These are phyloP conservation scores for Blastobasis lacticolella DNA, from an alignment of 2,888 invertebrate genomes.

Conservation along the genomic window DNA sequence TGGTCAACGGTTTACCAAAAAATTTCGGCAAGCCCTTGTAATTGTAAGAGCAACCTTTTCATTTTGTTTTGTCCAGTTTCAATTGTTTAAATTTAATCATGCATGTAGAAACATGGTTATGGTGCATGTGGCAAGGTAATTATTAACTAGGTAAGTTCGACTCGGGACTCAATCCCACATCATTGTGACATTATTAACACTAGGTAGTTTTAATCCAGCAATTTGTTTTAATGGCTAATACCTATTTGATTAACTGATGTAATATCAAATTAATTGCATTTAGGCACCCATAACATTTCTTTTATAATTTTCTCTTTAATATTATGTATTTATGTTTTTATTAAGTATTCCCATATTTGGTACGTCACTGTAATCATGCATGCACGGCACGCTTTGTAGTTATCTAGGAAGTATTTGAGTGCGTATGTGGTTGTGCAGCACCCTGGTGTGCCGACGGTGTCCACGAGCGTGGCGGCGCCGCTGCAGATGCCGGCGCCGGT, in stretches of 20 bases:
- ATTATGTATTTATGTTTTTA: too few species aligned
- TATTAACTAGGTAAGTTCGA: slow-evolving; percentile 49
- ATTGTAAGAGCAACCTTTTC: background rate
- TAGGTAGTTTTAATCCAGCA: background rate
- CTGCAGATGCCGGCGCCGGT: slow-evolving; percentile 37
- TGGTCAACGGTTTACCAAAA: slow-evolving; percentile 21
- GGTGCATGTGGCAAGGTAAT: slow-evolving; percentile 53
- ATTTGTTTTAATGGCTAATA: too few species aligned
- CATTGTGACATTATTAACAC: slow-evolving; percentile 26
- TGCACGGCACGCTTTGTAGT: background rate
- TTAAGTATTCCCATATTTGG: too few species aligned
- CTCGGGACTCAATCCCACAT: slow-evolving; percentile 10
- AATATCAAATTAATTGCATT: too few species aligned
- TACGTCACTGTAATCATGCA: too few species aligned
- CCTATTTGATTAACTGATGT: too few species aligned
- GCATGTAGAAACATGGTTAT: slow-evolving; percentile 55
- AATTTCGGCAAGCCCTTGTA: background rate
- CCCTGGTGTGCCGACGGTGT: slow-evolving; percentile 58
- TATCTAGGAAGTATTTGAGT: too few species aligned
- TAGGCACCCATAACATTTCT: too few species aligned
- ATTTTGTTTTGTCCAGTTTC: slow-evolving; percentile 35
- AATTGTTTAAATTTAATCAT: slow-evolving; percentile 28
- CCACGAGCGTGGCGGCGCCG: slow-evolving; percentile 53
- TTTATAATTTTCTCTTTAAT: too few species aligned
- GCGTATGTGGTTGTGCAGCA: slow-evolving; percentile 28